A percentile compares a stretch with the other conserved stretches of the same genome.
These are phyloP conservation scores for Andrena bucephala DNA, from an alignment of 2,888 invertebrate genomes.

Conservation along the genomic window DNA sequence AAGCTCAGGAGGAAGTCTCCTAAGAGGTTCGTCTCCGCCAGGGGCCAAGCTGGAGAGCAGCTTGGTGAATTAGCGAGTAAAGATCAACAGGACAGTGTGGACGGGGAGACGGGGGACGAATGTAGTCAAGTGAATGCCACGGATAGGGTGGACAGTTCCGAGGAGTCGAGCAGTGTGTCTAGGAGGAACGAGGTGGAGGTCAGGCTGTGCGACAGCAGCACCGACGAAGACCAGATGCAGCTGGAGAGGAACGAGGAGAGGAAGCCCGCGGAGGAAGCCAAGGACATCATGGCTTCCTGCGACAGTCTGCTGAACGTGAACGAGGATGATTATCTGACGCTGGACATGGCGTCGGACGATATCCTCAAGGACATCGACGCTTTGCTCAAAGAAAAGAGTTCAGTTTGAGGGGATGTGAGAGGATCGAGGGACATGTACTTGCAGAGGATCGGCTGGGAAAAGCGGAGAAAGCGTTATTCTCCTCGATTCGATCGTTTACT, in stretches of 20 bases:
- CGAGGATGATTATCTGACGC: constrained; percentile 75
- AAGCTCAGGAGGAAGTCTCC: constrained; percentile 71
- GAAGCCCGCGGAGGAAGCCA: constrained; percentile 57
- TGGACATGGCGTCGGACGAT: constrained; percentile 78
- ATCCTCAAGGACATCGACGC: constrained; percentile 82
- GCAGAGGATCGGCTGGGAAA: constrained; percentile 1
- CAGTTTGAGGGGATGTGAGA: constrained; percentile 53
- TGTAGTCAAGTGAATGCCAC: not conserved
- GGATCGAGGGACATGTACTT: constrained; percentile 1
- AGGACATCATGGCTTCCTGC: constrained; percentile 42
- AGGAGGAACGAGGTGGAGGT: constrained; percentile 74
- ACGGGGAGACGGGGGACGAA: not conserved
- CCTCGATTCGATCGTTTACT: constrained; percentile 12
- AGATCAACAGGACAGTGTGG: not conserved
- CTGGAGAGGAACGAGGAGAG: constrained; percentile 26
- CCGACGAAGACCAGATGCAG: constrained; percentile 67
- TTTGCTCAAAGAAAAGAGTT: constrained; percentile 75
- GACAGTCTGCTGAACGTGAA: constrained; percentile 68
- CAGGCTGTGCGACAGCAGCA: constrained; percentile 80
- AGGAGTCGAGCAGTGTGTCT: not conserved
- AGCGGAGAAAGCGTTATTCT: not conserved
- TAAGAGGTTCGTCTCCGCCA: constrained; percentile 19
- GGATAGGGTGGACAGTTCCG: constrained; percentile 9
- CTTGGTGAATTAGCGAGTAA: not conserved
- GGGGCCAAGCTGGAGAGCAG: not conserved